Evolutionary conservation across 2,797 vertebrate genomes (phyloP).

Genomic region (Buphagus erythrorhynchus): DNA sequence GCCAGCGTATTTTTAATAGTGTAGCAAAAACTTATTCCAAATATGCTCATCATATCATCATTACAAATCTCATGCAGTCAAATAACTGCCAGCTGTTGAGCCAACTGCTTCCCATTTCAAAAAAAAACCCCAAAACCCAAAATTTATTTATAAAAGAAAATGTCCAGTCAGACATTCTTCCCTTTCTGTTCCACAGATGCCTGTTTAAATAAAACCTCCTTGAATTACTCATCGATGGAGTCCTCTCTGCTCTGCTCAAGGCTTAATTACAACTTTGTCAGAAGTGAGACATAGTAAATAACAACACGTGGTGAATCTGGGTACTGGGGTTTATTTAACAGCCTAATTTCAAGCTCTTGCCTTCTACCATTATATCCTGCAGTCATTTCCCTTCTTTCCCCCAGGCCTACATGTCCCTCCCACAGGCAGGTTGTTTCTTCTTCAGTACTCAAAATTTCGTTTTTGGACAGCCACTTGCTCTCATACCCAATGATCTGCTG

Average conservation of each 20-base stretch:
- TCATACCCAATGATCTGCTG: background rate
- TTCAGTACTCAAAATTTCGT: background rate
- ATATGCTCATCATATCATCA: background rate
- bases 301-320: background rate
- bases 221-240: background rate
- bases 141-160: constrained; percentile 42
- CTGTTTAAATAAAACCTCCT: constrained; percentile 17
- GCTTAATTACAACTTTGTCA: constrained; percentile 27
- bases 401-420: background rate
- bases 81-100: constrained; percentile 35
- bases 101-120: constrained; percentile 29
- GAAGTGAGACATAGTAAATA: background rate
- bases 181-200: constrained; percentile 21
- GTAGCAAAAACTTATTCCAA: constrained; percentile 12
- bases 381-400: background rate
- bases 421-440: background rate
- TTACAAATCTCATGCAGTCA: constrained; percentile 19
- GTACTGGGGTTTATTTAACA: background rate
- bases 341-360: background rate
- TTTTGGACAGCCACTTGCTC: background rate
- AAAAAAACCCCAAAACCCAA: background rate
- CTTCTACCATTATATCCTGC: background rate
- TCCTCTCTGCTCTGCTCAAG: background rate
- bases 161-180: constrained; percentile 2
- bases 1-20: constrained; percentile 14